Evolutionary conservation across 2,888 invertebrate genomes (phyloP).

Genomic region (Tenthredo mesomela): DNA sequence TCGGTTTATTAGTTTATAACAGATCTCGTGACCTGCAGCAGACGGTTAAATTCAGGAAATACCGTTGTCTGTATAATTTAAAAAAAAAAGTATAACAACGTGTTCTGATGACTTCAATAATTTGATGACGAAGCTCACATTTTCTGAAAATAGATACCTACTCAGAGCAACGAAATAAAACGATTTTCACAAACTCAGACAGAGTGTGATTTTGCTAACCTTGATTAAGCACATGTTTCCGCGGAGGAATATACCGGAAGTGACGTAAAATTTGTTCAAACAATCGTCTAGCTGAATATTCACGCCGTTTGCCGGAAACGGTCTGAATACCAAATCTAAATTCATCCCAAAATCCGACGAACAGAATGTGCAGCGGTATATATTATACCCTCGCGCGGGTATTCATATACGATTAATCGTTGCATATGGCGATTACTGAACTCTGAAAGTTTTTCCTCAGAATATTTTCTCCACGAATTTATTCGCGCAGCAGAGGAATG

Average conservation of each 20-base stretch:
- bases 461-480: background rate
- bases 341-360: conserved; percentile 8
- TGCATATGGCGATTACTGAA: background rate
- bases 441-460: background rate
- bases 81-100: background rate
- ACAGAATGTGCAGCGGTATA: background rate
- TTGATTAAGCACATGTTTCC: conserved; percentile 43
- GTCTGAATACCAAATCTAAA: conserved; percentile 37
- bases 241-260: conserved; percentile 15
- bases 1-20: conserved; percentile 4
- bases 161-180: background rate
- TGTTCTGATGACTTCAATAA: background rate
- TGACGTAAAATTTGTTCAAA: conserved; percentile 26
- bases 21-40: background rate
- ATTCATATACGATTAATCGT: background rate
- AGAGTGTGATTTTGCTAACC: conserved; percentile 20
- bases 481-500: conserved; percentile 1
- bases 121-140: background rate
- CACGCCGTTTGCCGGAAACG: conserved; percentile 34
- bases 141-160: background rate
- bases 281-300: conserved; percentile 21
- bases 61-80: background rate
- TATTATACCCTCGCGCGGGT: background rate
- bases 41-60: background rate
- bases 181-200: background rate